Conservation (phyloP, 2,888 invertebrate species). For the Panopea generosa region DNA sequence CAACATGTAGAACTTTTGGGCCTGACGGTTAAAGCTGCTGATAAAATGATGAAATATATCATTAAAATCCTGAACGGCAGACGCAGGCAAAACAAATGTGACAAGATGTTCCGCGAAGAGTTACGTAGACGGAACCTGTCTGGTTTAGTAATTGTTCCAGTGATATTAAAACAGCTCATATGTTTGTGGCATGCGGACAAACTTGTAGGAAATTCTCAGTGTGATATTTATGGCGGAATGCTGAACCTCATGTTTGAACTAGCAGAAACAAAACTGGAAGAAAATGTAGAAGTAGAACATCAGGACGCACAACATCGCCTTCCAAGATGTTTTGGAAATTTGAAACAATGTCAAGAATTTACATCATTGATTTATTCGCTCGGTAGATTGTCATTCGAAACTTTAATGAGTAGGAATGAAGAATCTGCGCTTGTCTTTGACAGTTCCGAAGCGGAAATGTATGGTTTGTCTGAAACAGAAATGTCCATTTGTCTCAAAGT, state of each 20-base stretch:
- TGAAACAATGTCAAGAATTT: background rate
- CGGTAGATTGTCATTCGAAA: background rate
- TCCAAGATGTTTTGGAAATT: background rate
- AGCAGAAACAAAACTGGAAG: background rate
- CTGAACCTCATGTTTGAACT: background rate
- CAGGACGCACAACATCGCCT: background rate
- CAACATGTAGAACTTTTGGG: constrained; percentile 3
- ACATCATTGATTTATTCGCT: background rate
- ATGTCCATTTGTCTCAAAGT: constrained; percentile 2
- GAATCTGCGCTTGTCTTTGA: background rate
- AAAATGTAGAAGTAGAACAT: background rate
- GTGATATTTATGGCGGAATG: constrained; percentile 9
- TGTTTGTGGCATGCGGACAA: constrained; percentile 20
- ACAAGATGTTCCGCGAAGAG: background rate
- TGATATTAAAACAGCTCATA: constrained; percentile 12
- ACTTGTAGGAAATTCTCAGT: background rate
- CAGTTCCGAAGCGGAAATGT: background rate
- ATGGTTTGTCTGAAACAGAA: background rate
- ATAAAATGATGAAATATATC: background rate
- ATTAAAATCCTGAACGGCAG: background rate
- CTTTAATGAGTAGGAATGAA: background rate
- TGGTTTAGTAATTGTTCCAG: background rate
- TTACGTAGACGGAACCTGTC: background rate
- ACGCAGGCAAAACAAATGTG: background rate
- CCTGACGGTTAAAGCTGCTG: background rate